These are phyloP conservation scores for Drosophila mimetica DNA, from an alignment of 2,888 invertebrate species.

Conservation along the genomic window DNA sequence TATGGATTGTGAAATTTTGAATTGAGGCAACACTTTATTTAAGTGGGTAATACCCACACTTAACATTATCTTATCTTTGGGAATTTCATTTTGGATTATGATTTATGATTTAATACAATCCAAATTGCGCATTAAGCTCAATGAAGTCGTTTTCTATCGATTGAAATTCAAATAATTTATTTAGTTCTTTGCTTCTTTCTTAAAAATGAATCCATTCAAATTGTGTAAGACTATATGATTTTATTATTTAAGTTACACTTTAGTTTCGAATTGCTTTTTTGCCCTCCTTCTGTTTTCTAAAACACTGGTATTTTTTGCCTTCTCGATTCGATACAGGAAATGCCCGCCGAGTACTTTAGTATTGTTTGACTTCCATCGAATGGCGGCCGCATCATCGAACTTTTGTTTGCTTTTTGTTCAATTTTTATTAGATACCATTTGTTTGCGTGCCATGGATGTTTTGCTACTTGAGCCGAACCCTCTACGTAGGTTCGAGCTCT, in stretches of 20 bases:
- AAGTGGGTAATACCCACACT: conserved; percentile 1
- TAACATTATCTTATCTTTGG: not conserved
- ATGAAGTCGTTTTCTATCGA: too few relatives aligned
- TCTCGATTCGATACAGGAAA: conserved; percentile 22
- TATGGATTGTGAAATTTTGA: not conserved
- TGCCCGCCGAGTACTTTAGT: conserved; percentile 14
- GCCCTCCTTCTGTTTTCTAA: conserved; percentile 2
- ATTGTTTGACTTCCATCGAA: conserved; percentile 43
- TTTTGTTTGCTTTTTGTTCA: conserved; percentile 42
- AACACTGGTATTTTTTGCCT: conserved; percentile 6
- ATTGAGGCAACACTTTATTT: not conserved
- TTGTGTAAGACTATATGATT: not conserved
- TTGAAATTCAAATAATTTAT: not conserved
- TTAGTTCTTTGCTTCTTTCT: not conserved
- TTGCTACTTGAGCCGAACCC: conserved; percentile 46
- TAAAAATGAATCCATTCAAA: not conserved
- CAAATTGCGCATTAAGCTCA: not conserved
- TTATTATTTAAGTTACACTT: not conserved
- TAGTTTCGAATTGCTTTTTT: not conserved
- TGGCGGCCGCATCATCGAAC: conserved; percentile 41
- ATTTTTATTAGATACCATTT: conserved; percentile 69
- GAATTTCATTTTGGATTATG: not conserved
- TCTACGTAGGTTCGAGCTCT: conserved; percentile 35
- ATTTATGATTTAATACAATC: not conserved
- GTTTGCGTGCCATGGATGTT: conserved; percentile 43